A percentile compares a stretch with the other conserved stretches of the same genome.
Evolutionary conservation across 1,140 invertebrate species (phyloP).

Genomic region (Cydia pomonella): DNA sequence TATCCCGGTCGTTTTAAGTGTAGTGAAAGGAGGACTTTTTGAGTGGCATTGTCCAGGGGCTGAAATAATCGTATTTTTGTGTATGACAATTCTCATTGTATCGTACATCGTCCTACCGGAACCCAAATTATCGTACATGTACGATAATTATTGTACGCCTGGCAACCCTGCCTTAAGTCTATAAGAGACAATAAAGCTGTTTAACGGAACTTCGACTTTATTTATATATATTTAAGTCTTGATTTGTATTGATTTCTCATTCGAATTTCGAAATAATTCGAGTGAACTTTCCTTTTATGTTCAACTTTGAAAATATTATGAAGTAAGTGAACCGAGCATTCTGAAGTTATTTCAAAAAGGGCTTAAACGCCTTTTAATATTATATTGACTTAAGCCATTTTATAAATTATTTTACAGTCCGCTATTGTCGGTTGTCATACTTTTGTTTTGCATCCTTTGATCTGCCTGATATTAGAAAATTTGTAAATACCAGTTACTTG

Average conservation of each 20-base stretch:
- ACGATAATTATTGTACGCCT: too few relatives aligned
- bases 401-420: not conserved
- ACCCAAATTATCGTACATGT: too few relatives aligned
- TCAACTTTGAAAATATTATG: constrained; percentile 17
- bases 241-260: not conserved
- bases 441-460: constrained; percentile 18
- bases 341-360: not conserved
- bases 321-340: not conserved
- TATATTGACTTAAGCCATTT: not conserved
- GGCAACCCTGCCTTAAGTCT: too few relatives aligned
- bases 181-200: not conserved
- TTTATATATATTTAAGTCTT: not conserved
- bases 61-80: too few relatives aligned
- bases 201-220: not conserved
- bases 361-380: not conserved
- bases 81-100: too few relatives aligned
- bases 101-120: too few relatives aligned
- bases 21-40: too few relatives aligned
- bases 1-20: too few relatives aligned
- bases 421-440: constrained; percentile 16
- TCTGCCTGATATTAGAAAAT: not conserved
- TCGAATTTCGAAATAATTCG: constrained; percentile 3
- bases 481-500: not conserved
- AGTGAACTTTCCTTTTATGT: constrained; percentile 27
- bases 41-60: too few relatives aligned